Evolutionary conservation across 2,797 vertebrate species (phyloP).

Genomic region (Platalea minor): DNA sequence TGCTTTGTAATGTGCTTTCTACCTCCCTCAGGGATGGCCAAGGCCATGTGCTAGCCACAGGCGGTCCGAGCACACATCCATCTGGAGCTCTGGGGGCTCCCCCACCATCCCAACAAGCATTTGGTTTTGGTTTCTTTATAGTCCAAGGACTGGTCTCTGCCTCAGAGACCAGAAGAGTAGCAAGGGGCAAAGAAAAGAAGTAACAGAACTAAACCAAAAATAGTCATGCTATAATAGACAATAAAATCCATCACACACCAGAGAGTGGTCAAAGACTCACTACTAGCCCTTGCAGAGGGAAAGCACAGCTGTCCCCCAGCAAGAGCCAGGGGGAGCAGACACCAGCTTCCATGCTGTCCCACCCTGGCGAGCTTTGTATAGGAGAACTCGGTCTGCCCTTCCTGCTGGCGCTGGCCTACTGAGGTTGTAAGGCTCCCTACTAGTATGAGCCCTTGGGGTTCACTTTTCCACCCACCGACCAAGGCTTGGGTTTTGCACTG

Average conservation of each 20-base stretch:
- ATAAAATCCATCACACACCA: not conserved
- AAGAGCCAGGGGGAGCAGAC: not conserved
- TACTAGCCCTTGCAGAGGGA: not conserved
- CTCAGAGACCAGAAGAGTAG: not conserved
- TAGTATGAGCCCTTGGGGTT: not conserved
- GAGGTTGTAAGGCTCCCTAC: not conserved
- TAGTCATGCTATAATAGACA: not conserved
- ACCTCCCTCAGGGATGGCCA: not conserved
- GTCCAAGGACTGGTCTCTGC: not conserved
- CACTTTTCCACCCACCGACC: not conserved
- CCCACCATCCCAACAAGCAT: not conserved
- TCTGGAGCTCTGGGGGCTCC: not conserved
- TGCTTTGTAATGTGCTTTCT: not conserved
- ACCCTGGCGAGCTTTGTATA: not conserved
- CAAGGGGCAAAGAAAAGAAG: not conserved
- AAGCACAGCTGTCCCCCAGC: not conserved
- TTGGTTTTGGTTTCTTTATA: not conserved
- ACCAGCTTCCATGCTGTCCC: not conserved
- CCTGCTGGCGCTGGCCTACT: not conserved
- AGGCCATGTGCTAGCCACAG: not conserved
- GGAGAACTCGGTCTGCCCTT: not conserved
- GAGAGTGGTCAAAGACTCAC: not conserved
- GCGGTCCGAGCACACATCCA: accelerated
- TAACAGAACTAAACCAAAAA: not conserved
- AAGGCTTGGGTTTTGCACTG: not conserved